Percentiles rank a stretch among this genome's conserved stretches.
phyloP scores from a whole-genome alignment of 1,140 invertebrate species.

The Drosophila seguyi region DNA sequence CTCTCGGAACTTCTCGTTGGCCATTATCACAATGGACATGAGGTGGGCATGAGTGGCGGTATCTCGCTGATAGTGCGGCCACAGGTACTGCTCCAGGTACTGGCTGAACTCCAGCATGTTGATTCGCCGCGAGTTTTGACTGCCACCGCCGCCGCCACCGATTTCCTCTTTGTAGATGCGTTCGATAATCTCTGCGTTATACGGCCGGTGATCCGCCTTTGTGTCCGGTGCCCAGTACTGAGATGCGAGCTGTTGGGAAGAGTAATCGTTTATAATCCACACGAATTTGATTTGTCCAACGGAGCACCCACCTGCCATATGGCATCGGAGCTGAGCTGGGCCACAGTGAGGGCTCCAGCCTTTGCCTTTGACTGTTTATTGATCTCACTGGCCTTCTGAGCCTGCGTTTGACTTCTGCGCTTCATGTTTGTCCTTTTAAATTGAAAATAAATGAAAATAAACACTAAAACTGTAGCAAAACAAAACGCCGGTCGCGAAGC shows the following conservation, averaged over 20 bases:
- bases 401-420: slow-evolving; percentile 62
- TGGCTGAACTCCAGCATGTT: slow-evolving; percentile 99
- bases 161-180: slow-evolving; percentile 94
- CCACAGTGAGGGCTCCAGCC: slow-evolving; percentile 89
- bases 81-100: slow-evolving; percentile 98
- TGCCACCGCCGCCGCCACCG: slow-evolving; percentile 87
- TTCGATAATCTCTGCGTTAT: slow-evolving; percentile 91
- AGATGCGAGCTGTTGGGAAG: slow-evolving; percentile 90
- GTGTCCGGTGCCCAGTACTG: slow-evolving; percentile 95
- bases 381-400: slow-evolving; percentile 9
- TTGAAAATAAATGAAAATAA: slow-evolving; percentile 13
- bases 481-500: slow-evolving; percentile 58
- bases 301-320: slow-evolving; percentile 77
- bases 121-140: slow-evolving; percentile 92
- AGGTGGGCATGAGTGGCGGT: slow-evolving; percentile 92
- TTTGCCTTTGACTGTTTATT: slow-evolving; percentile 44
- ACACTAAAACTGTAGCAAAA: slow-evolving; percentile 46
- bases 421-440: slow-evolving; percentile 47
- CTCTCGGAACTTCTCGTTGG: slow-evolving; percentile 99
- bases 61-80: slow-evolving; percentile 95
- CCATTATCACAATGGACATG: slow-evolving; percentile 98
- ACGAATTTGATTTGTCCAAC: slow-evolving; percentile 26
- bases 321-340: slow-evolving; percentile 91
- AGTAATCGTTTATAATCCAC: not conserved
- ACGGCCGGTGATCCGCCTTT: slow-evolving; percentile 88